Conservation (phyloP, 2,888 invertebrate species). For the Lordiphosa andalusiaca region DNA sequence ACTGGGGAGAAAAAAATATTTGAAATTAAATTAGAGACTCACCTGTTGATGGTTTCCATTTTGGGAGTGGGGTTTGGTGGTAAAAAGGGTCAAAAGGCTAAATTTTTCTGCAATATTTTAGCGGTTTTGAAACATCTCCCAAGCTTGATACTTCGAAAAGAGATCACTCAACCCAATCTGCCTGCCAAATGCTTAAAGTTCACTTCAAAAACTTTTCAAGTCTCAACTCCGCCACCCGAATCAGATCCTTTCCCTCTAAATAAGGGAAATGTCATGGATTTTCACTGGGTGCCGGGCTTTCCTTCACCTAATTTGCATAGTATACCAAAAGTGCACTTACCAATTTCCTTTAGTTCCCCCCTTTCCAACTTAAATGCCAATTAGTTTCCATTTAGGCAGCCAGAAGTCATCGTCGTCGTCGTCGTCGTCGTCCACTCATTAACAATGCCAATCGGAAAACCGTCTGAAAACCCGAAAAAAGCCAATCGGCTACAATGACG, state of each 20-base stretch:
- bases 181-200: no score
- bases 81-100: no score
- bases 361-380: slow-evolving; percentile 63
- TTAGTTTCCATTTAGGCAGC: slow-evolving; percentile 55
- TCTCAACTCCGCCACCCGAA: no score
- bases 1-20: no score
- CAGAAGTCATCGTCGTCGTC: slow-evolving; percentile 15
- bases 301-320: slow-evolving; percentile 46
- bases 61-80: no score
- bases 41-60: no score
- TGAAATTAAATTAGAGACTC: no score
- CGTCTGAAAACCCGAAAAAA: slow-evolving; percentile 48
- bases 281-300: not conserved
- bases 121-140: no score
- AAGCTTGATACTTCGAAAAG: no score
- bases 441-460: slow-evolving; percentile 61
- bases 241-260: not conserved
- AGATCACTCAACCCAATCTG: no score
- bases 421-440: slow-evolving; percentile 49
- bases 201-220: no score
- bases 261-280: slow-evolving; percentile 28
- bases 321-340: slow-evolving; percentile 55
- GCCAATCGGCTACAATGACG: slow-evolving; percentile 72
- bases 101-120: no score
- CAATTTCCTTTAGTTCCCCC: slow-evolving; percentile 9